These are phyloP conservation scores for Ectemnius continuus DNA, from an alignment of 2,888 invertebrate genomes.

Conservation along the genomic window DNA sequence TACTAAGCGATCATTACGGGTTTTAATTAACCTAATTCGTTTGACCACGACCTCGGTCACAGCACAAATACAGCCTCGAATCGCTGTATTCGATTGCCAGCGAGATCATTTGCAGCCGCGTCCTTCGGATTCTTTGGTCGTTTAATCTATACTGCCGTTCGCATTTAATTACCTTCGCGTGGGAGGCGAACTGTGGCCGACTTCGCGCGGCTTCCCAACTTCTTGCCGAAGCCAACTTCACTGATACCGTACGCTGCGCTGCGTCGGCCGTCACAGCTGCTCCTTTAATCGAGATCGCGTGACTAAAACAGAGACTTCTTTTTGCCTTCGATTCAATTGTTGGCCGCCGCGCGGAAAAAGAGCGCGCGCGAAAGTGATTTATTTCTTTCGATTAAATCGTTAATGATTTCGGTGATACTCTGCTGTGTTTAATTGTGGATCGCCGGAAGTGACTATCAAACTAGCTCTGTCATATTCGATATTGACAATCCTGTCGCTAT, in stretches of 20 bases:
- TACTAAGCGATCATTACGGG: constrained; percentile 1
- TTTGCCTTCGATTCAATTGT: too few species aligned
- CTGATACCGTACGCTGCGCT: neutral
- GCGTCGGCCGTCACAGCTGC: too few species aligned
- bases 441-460: too few species aligned
- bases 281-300: constrained; percentile 1
- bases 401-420: too few species aligned
- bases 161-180: constrained; percentile 2
- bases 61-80: constrained; percentile 2
- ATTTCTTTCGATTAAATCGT: too few species aligned
- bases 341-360: too few species aligned
- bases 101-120: neutral
- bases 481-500: too few species aligned
- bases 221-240: neutral
- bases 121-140: constrained; percentile 1
- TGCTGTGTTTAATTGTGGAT: too few species aligned
- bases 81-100: constrained; percentile 1
- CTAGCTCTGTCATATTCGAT: too few species aligned
- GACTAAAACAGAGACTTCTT: neutral
- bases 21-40: neutral
- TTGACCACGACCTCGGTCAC: neutral
- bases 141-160: neutral
- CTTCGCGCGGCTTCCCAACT: neutral
- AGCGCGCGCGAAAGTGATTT: too few species aligned
- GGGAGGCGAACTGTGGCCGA: neutral